Percentiles rank a stretch among this genome's conserved stretches.
Conservation (phyloP, 2,113 vertebrate genomes). For the Numenius arquata region DNA sequence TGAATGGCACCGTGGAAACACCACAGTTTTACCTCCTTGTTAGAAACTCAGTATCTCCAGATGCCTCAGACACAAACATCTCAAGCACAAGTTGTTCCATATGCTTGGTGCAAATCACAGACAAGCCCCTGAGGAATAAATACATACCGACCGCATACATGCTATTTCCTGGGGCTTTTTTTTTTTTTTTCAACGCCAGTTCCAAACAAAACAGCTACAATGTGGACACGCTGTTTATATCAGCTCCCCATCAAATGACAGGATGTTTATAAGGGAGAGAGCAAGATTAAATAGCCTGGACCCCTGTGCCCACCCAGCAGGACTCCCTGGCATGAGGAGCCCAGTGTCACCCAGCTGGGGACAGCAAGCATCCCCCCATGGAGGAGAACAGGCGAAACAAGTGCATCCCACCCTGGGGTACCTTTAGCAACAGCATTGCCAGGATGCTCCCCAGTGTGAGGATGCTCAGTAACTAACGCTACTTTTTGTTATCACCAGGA, state of each 20-base stretch:
- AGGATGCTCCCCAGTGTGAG: rapidly evolving
- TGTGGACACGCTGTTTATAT: not conserved
- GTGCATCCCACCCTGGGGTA: not conserved
- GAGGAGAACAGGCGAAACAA: not conserved
- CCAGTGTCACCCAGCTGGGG: not conserved
- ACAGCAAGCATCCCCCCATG: not conserved
- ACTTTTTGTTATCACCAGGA: not conserved
- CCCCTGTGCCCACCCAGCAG: not conserved
- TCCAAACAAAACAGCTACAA: not conserved
- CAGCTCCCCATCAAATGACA: rapidly evolving
- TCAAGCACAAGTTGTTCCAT: not conserved
- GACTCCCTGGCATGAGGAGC: not conserved
- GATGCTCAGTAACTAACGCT: not conserved
- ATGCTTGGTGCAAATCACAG: not conserved
- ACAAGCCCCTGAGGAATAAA: not conserved
- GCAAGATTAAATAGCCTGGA: not conserved
- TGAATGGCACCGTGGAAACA: not conserved
- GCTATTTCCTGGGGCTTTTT: not conserved
- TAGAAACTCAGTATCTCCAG: not conserved
- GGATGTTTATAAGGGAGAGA: not conserved
- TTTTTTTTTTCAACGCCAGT: not conserved
- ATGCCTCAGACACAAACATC: not conserved
- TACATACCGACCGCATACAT: not conserved
- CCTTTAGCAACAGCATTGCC: not conserved
- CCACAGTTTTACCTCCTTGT: not conserved